A percentile compares a stretch with the other conserved stretches of the same genome.
Conservation (phyloP, 2,888 invertebrate genomes). For the Pollenia labialis region DNA sequence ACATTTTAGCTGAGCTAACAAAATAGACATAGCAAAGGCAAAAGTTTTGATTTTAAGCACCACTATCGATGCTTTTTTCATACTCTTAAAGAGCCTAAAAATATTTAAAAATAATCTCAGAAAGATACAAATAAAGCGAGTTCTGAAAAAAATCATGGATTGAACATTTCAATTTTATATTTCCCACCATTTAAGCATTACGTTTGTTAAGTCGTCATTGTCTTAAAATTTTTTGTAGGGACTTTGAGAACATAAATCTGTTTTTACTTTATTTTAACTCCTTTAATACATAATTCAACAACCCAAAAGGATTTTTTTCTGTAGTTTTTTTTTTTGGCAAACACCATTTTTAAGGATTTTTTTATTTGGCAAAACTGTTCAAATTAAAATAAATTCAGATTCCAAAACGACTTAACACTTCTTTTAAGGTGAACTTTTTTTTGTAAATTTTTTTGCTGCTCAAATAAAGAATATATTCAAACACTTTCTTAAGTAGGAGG, state of each 20-base stretch:
- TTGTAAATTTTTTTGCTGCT: not conserved
- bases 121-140: too few species aligned
- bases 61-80: too few species aligned
- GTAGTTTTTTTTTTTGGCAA: not conserved
- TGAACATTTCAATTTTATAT: too few species aligned
- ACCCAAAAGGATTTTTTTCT: not conserved
- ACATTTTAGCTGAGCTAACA: too few species aligned
- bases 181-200: too few species aligned
- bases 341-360: conserved; percentile 33
- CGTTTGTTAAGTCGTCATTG: not conserved
- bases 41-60: too few species aligned
- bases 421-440: conserved; percentile 21
- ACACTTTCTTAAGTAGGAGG: conserved; percentile 5
- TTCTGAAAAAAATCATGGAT: too few species aligned
- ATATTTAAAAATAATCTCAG: too few species aligned
- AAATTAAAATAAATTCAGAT: conserved; percentile 52
- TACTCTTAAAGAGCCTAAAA: too few species aligned
- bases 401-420: conserved; percentile 41
- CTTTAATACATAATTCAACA: conserved; percentile 29
- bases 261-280: conserved; percentile 2
- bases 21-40: too few species aligned
- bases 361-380: conserved; percentile 34
- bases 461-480: conserved; percentile 23
- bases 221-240: not conserved
- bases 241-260: conserved; percentile 1